Evolutionary conservation across 2,113 vertebrate species (phyloP).

Genomic region (Propithecus coquereli): DNA sequence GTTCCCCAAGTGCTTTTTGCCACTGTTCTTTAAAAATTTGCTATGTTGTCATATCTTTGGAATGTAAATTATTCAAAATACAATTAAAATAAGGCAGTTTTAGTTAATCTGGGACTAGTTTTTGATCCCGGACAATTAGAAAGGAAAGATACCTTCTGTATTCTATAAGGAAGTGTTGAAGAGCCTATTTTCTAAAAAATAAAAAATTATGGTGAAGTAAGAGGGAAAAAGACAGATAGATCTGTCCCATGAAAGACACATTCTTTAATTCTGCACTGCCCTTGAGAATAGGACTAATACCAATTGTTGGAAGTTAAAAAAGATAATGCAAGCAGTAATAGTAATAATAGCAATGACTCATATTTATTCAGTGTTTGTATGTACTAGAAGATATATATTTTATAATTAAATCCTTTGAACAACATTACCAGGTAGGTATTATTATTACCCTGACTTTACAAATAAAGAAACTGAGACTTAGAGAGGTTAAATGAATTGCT

Average conservation of each 20-base stretch:
- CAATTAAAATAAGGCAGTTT: not conserved
- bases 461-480: not conserved
- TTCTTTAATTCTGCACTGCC: not conserved
- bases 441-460: not conserved
- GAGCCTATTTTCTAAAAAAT: not conserved
- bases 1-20: not conserved
- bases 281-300: not conserved
- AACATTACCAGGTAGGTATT: not conserved
- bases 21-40: not conserved
- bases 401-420: slow-evolving; percentile 10
- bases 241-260: not conserved
- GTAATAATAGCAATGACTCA: not conserved
- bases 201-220: not conserved
- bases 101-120: not conserved
- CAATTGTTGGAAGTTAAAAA: not conserved
- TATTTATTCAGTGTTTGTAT: not conserved
- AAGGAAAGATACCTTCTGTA: not conserved
- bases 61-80: not conserved
- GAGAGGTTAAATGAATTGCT: not conserved
- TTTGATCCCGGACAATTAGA: not conserved
- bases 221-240: not conserved
- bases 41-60: not conserved
- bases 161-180: not conserved
- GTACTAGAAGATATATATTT: not conserved
- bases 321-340: not conserved